Base-by-base conservation (phyloP, 2,888 invertebrate species). In the Bombylius major region DNA sequence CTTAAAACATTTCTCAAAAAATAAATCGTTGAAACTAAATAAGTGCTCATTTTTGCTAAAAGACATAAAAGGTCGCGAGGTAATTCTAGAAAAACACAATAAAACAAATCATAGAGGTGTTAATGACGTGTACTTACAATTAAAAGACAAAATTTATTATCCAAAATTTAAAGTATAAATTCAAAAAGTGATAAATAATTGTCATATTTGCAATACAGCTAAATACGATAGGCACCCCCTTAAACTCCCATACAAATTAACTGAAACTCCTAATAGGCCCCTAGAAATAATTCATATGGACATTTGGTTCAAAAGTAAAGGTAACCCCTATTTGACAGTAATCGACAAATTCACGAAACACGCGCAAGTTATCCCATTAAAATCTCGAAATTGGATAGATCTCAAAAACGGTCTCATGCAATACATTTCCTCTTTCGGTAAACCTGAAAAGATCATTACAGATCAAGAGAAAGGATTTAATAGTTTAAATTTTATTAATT, bases 271-370 rank as follows among this genome's bases (percentile, higher is more conserved):
- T 11, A 51, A 11, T 31, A 56, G 34, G 47, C 48, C 56, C 6
- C 9, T 51, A 12, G 34, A 56, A 13, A 54, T 54, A 7, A 11
- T 56, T 4, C 54, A 56, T 32, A 56, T 56, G 53, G 56, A 52
- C 42, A 55, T 53, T 12, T 53, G 53, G 53, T 53, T 53, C 14
- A 36, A 36, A 47, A 53, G 47, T 47, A n/a, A n/a, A n/a, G n/a
- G n/a, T n/a, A 53, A 47, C 3, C 39, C 47, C 4, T 48, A 39
- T 31, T 5, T 53, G 13, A 53, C 53, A 31, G 23, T 53, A 12
- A 53, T 53, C 8, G 49, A 59, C 45, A 59, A 57, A 44, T 51
- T 60, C 23, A 51, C 60, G 1, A 58, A 56, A 44, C 52, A 54
- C n/a, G 54, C 42, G 0, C 55, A 55, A 31, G 9, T 48, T 12